Percentiles rank a stretch among this genome's conserved stretches.
These are phyloP conservation scores for Diadromus collaris DNA, from an alignment of 2,888 invertebrate genomes.

Conservation along the genomic window DNA sequence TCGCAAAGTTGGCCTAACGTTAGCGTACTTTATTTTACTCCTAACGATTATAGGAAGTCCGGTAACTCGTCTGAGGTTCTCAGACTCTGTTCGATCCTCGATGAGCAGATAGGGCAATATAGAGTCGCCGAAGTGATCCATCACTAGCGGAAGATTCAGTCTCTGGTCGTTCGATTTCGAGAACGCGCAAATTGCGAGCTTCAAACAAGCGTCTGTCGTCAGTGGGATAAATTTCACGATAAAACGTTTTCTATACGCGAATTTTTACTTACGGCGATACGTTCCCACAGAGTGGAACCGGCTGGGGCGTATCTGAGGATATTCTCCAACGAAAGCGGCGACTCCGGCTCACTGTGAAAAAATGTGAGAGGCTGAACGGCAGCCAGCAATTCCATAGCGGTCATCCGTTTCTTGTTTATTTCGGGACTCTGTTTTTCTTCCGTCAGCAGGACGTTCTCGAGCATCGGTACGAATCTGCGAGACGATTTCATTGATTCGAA, in stretches of 20 bases:
- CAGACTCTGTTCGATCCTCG: slow-evolving; percentile 34
- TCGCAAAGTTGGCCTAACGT: slow-evolving; percentile 68
- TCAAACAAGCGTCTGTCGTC: background rate
- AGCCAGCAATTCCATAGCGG: slow-evolving; percentile 75
- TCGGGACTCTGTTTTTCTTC: slow-evolving; percentile 71
- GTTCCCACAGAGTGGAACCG: slow-evolving; percentile 77
- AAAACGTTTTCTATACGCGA: background rate
- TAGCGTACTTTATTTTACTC: slow-evolving; percentile 77
- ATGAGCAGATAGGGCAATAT: slow-evolving; percentile 74
- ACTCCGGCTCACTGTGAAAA: slow-evolving; percentile 70
- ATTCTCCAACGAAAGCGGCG: slow-evolving; percentile 71
- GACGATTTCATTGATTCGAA: slow-evolving; percentile 12
- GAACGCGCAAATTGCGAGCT: slow-evolving; percentile 76
- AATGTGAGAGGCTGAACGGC: slow-evolving; percentile 76
- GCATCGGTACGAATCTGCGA: slow-evolving; percentile 73
- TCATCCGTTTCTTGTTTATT: slow-evolving; percentile 70
- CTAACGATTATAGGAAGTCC: slow-evolving; percentile 76
- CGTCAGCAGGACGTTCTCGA: slow-evolving; percentile 72
- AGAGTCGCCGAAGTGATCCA: slow-evolving; percentile 77
- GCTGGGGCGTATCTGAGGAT: slow-evolving; percentile 70
- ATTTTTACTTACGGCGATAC: slow-evolving; percentile 72
- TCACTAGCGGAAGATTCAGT: slow-evolving; percentile 70
- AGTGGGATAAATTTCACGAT: background rate
- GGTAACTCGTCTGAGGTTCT: slow-evolving; percentile 57
- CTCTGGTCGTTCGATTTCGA: slow-evolving; percentile 72